Percentiles rank a stretch among this genome's conserved stretches.
These are phyloP conservation scores for Parazoanthus darwini DNA, from an alignment of 92 coral and sea anemone genomes.

Conservation along the genomic window DNA sequence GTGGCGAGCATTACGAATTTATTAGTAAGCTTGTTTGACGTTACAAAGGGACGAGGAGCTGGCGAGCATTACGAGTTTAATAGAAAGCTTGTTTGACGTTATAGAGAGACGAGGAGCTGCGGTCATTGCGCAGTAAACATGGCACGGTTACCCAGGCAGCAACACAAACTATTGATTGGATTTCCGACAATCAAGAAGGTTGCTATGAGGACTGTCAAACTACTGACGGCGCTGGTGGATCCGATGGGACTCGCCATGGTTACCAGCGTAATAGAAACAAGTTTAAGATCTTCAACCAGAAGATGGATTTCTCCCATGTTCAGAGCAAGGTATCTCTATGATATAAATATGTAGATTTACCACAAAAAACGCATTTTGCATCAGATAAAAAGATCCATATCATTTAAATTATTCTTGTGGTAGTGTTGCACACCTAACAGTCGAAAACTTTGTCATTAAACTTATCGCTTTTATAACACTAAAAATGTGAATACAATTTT, in stretches of 20 bases:
- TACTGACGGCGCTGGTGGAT: constrained; percentile 33
- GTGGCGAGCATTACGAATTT: background rate
- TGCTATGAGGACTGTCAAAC: constrained; percentile 21
- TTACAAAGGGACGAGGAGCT: too few species aligned
- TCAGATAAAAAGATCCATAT: too few species aligned
- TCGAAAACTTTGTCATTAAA: too few species aligned
- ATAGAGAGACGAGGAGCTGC: constrained; percentile 49
- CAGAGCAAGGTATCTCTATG: constrained; percentile 53
- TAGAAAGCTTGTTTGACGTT: background rate
- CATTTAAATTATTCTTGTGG: too few species aligned
- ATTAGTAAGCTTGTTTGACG: background rate
- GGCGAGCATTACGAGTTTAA: too few species aligned
- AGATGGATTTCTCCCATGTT: constrained; percentile 82
- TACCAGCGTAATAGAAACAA: constrained; percentile 50
- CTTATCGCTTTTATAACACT: too few species aligned
- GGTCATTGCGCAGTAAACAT: constrained; percentile 34
- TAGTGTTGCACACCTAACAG: too few species aligned
- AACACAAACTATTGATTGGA: constrained; percentile 31
- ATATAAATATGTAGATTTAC: too few species aligned
- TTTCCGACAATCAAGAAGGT: constrained; percentile 3
- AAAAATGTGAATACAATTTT: too few species aligned
- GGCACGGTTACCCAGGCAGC: constrained; percentile 36
- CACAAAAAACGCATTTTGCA: too few species aligned
- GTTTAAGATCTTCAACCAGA: constrained; percentile 70
- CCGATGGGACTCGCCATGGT: constrained; percentile 44